phyloP scores from a whole-genome alignment of 2,113 vertebrate species.

The Chaetodon trifascialis region DNA sequence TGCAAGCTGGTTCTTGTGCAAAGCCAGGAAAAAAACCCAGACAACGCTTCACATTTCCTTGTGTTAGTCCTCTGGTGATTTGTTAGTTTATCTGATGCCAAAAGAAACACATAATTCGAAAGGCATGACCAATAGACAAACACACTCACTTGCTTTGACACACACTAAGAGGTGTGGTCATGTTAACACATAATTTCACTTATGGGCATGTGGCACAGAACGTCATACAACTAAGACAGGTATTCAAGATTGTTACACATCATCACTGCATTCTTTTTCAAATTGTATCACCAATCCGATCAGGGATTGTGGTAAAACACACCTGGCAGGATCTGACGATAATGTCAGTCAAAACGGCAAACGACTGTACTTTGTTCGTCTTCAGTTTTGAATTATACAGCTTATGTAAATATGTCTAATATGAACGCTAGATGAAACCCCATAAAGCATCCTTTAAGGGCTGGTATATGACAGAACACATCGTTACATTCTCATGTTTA shows the following conservation, averaged over 20 bases:
- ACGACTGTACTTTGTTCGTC: not conserved
- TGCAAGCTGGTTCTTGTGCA: not conserved
- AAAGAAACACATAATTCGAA: constrained; percentile 1
- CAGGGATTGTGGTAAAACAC: not conserved
- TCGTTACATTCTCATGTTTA: not conserved
- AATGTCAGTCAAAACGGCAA: not conserved
- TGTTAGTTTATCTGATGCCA: not conserved
- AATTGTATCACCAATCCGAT: not conserved
- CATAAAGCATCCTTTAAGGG: not conserved
- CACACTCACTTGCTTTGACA: not conserved
- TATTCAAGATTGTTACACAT: constrained; percentile 11
- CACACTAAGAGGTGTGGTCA: constrained; percentile 33
- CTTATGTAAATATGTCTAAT: not conserved
- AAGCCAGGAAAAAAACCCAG: not conserved
- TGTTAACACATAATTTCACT: not conserved
- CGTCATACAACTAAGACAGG: constrained; percentile 1
- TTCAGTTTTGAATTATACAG: too few species aligned
- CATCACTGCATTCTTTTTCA: not conserved
- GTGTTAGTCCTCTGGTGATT: not conserved
- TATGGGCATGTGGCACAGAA: not conserved
- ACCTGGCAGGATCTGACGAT: not conserved
- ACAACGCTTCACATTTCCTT: not conserved
- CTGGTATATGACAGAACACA: not conserved
- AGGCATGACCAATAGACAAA: constrained; percentile 5
- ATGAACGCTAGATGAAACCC: not conserved